Conservation (phyloP, 2,797 vertebrate genomes). For the Perodicticus potto region DNA sequence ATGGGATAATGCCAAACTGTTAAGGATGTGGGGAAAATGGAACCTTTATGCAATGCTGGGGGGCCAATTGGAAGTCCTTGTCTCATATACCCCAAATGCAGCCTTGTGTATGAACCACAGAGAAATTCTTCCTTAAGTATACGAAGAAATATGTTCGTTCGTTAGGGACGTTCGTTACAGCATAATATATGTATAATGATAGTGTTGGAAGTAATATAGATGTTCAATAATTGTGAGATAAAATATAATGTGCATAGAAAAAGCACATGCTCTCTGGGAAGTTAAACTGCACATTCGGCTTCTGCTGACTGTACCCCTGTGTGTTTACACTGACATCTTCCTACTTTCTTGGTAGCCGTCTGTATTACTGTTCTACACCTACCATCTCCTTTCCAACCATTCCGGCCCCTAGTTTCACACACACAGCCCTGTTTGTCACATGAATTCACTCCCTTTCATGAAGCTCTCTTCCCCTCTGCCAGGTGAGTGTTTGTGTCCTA, state of each 20-base stretch:
- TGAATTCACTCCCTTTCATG: neutral
- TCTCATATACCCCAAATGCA: neutral
- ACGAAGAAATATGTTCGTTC: neutral
- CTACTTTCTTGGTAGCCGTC: slow-evolving; percentile 18
- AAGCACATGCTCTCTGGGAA: neutral
- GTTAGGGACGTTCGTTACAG: neutral
- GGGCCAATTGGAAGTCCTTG: no score
- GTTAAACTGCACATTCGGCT: slow-evolving; percentile 10
- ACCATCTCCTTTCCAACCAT: slow-evolving; percentile 1
- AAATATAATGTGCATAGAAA: neutral
- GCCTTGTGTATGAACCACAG: neutral
- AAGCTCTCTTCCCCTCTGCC: neutral
- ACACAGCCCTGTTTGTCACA: neutral
- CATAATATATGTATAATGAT: neutral
- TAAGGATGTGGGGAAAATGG: neutral
- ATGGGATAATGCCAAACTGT: neutral
- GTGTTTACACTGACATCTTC: neutral
- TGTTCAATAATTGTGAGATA: neutral
- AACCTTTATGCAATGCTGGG: neutral
- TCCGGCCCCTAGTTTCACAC: neutral
- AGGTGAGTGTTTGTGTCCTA: neutral
- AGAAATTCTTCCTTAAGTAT: neutral
- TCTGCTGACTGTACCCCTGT: slow-evolving; percentile 5
- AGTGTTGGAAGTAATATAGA: neutral
- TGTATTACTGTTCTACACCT: neutral